Percentiles rank a stretch among this genome's conserved stretches.
These are phyloP conservation scores for Tribolium freemani DNA, from an alignment of 2,888 invertebrate species.

Conservation along the genomic window DNA sequence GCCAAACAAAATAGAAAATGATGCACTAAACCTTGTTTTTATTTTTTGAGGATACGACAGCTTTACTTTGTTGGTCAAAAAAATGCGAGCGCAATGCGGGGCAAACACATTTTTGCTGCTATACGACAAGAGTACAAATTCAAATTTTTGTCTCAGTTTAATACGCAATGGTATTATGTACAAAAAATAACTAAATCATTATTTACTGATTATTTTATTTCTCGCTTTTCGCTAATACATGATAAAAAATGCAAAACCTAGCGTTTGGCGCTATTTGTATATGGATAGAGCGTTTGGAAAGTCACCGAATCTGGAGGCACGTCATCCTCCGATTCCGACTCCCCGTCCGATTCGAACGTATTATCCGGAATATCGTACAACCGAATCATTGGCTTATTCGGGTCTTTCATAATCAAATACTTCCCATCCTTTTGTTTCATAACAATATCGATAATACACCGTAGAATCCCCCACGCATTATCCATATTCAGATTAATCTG, in stretches of 20 bases:
- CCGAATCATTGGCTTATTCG: constrained; percentile 97
- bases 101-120: too few relatives aligned
- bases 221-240: background rate
- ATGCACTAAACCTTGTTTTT: too few relatives aligned
- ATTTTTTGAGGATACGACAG: too few relatives aligned
- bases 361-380: constrained; percentile 98
- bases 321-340: constrained; percentile 87
- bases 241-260: constrained; percentile 19
- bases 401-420: constrained; percentile 98
- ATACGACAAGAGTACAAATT: too few relatives aligned
- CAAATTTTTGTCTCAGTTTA: too few relatives aligned
- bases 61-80: too few relatives aligned
- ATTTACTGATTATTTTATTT: background rate
- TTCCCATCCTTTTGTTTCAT: constrained; percentile 98
- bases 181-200: background rate
- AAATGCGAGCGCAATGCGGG: too few relatives aligned
- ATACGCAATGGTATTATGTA: too few relatives aligned
- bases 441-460: constrained; percentile 97
- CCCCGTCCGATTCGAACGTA: constrained; percentile 98
- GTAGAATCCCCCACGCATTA: constrained; percentile 98
- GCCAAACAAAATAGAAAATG: too few relatives aligned
- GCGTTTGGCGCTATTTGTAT: constrained; percentile 58
- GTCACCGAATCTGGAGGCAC: constrained; percentile 64
- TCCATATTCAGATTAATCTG: constrained; percentile 99
- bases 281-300: constrained; percentile 67